Evolutionary conservation across 1,140 invertebrate species (phyloP), one percentile per base, ranked within the genome.

Genomic region (Diachasmimorpha longicaudata): DNA sequence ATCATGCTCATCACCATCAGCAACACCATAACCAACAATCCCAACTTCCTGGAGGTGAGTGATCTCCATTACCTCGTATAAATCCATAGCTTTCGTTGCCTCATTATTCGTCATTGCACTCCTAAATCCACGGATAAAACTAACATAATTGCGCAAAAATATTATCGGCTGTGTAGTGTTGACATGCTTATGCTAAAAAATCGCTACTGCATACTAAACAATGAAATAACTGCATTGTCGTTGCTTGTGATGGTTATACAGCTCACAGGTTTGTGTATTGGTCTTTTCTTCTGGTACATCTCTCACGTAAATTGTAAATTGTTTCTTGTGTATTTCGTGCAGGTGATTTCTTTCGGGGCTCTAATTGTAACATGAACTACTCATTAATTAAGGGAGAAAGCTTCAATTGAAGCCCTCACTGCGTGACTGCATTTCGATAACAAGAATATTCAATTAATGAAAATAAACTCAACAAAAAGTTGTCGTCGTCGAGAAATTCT

Each of bases 41-140:
- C 85, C 89, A 91, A 81, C 90, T 89, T 85, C 90, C 91, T 80
- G 88, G 85, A 86, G 87, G 88, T 89, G 85, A 89, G 88, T 88
- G 78, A n/a, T 67, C 44, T 48, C 58, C 31, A 55, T 66, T 71
- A 70, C 70, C 73, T 36, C 25, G 31, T 48, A 42, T 36, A 25
- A 23, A 19, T 63, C 55, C 76, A 46, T 19, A 19, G 48, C 67
- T 68, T 75, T 31, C 10, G 36, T 74, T 67, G 31, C 42, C 69
- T 21, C 39, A 70, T 70, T 42, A 46, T 21, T 52, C 36, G 31
- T 25, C 67, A 70, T 42, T 66, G 21, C 23, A 36, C 14, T 14
- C n/a, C 9, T 21, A 58, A 19, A 39, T 36, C 25, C 0, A 36
- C 66, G 3, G 14, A 0, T 36, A 68, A 36, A 66, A 37, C 25